A percentile compares a stretch with the other conserved stretches of the same genome.
These are phyloP conservation scores for Sphyrna mokarran DNA, from an alignment of 2,113 vertebrate species.

Conservation along the genomic window DNA sequence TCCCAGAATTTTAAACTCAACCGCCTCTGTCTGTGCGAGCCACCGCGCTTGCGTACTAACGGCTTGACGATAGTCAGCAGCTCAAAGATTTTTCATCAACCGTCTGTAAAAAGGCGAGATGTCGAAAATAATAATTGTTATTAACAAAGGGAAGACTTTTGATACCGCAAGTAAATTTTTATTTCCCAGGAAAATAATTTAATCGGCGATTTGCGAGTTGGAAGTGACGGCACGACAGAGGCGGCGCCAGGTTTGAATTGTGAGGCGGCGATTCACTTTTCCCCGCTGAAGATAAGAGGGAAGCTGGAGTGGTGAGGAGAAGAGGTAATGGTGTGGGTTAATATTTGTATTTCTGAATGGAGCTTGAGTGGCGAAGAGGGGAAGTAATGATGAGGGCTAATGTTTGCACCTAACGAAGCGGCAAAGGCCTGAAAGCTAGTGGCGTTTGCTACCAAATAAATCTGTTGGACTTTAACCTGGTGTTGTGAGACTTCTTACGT, in stretches of 20 bases:
- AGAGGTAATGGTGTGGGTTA: too few relatives aligned
- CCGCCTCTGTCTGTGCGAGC: neutral
- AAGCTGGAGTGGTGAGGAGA: neutral
- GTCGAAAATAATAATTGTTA: neutral
- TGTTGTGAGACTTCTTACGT: too few relatives aligned
- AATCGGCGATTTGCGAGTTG: neutral
- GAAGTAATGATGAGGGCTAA: too few relatives aligned
- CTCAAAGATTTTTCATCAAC: neutral
- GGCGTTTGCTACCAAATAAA: too few relatives aligned
- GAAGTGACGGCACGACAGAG: neutral
- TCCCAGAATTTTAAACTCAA: neutral
- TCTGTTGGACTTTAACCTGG: too few relatives aligned
- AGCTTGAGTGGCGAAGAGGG: neutral
- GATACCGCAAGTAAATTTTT: neutral
- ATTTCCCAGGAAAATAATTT: neutral
- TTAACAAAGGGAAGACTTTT: neutral
- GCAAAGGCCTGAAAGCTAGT: too few relatives aligned
- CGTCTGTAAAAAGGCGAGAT: neutral
- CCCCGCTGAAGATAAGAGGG: too few relatives aligned
- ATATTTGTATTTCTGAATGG: too few relatives aligned
- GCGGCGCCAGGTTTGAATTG: neutral
- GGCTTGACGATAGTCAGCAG: neutral
- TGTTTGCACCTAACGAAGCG: too few relatives aligned
- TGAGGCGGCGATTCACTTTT: neutral
- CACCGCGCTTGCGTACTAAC: neutral